These are phyloP conservation scores for Spodoptera frugiperda DNA, from an alignment of 1,140 invertebrate genomes.

Conservation along the genomic window DNA sequence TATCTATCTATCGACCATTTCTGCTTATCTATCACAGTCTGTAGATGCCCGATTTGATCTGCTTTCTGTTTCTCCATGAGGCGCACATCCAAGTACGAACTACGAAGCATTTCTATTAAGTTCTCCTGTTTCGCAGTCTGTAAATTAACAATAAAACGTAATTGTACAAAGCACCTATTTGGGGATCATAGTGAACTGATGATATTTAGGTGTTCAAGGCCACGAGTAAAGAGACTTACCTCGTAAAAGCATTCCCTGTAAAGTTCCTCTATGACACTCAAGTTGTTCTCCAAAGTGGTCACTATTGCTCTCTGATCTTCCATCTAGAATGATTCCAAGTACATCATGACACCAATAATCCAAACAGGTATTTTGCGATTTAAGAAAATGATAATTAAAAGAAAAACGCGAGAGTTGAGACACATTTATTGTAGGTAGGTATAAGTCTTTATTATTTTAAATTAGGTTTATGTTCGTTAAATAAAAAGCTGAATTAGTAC, in stretches of 20 bases:
- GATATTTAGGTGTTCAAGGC: no score
- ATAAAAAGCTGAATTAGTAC: no score
- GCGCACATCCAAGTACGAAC: constrained; percentile 65
- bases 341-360: constrained; percentile 28
- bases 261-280: constrained; percentile 72
- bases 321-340: constrained; percentile 61
- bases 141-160: neutral
- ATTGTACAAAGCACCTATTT: neutral
- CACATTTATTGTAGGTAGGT: neutral
- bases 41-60: constrained; percentile 56
- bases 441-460: neutral
- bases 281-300: constrained; percentile 65
- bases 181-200: no score
- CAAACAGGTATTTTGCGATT: neutral
- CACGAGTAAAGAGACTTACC: constrained; percentile 56
- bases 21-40: constrained; percentile 60
- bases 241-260: constrained; percentile 79
- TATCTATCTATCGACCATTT: constrained; percentile 59
- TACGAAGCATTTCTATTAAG: constrained; percentile 67
- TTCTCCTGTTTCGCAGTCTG: constrained; percentile 76
- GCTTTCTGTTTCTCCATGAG: constrained; percentile 62
- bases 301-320: constrained; percentile 62
- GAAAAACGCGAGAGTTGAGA: neutral
- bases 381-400: no score
- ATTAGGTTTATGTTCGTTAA: neutral